Base-by-base conservation (phyloP, 2,888 invertebrate genomes). In the Drosophila fulvimacula region DNA sequence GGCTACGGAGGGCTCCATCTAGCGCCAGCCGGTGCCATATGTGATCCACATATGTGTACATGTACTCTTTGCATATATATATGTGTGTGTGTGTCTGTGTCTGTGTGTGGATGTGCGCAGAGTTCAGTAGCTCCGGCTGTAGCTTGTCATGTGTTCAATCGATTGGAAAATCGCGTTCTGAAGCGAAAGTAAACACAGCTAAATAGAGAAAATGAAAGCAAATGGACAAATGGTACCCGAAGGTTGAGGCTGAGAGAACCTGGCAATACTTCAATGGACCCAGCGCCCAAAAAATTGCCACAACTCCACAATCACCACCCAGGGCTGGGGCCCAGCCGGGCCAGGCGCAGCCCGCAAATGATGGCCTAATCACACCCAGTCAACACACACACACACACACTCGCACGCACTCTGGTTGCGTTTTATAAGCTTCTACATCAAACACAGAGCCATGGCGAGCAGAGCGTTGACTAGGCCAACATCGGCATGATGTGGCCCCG, bases 151-250 rank as follows among this genome's bases (percentile, higher is more conserved):
- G 86, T 82, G 83, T 78, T 86, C 88, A 84, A 84, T 84, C 83
- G 83, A 84, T 86, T 84, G 83, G 83, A 84, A 84, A 84, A 84
- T 84, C 83, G 83, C 86, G 88, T 84, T 84, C 87, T 88, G 86
- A 86, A 84, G 83, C 83, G 83, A 84, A 80, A 88, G 86, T 88
- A 84, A 84, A 88, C 83, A 85, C 72, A 80, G 88, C 88, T 88
- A 88, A 84, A 84, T 88, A 78, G 86, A 78, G 86, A 81, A 80
- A 77, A 75, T 73, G 75, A 77, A 77, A 77, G 74, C 76, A 66
- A 36, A 42, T 62, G 70, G 62, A 60, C 67, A 67, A 63, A 56
- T 38, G 11, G 39, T 53, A 36, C 30, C 46, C 34, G 55, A 41
- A 46, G 19, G 21, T 13, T 32, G 9, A 30, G 46, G 27, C 51